phyloP scores from a whole-genome alignment of 2,797 vertebrate species.

The Geotria australis region DNA sequence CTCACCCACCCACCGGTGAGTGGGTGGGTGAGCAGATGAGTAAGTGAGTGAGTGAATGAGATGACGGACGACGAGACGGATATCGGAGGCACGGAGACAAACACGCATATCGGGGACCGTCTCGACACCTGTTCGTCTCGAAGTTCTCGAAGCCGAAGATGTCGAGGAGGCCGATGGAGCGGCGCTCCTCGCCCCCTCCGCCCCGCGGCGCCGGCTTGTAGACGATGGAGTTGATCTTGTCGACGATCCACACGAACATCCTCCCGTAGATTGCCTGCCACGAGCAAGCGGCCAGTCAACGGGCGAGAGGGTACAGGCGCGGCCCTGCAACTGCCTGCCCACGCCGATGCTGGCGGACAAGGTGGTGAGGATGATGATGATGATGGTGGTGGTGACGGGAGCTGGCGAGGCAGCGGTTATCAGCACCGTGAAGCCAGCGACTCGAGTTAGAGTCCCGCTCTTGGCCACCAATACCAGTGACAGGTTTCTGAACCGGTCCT shows the following conservation, averaged over 20 bases:
- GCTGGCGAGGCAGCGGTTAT: background rate
- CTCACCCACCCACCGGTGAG: too few species aligned
- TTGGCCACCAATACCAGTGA: too few species aligned
- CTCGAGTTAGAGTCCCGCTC: too few species aligned
- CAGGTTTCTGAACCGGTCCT: too few species aligned
- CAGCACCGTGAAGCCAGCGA: too few species aligned
- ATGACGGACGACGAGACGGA: too few species aligned
- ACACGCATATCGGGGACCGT: too few species aligned
- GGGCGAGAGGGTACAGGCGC: too few species aligned
- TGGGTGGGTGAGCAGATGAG: too few species aligned
- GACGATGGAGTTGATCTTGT: slow-evolving; percentile 54
- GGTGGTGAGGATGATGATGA: too few species aligned
- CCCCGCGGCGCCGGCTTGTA: slow-evolving; percentile 14
- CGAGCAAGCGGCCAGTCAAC: background rate
- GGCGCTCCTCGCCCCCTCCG: slow-evolving; percentile 13
- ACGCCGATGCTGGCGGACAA: background rate
- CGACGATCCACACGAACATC: slow-evolving; percentile 72
- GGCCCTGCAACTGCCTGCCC: background rate
- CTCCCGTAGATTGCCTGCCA: slow-evolving; percentile 55
- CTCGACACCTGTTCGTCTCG: slow-evolving; percentile 51
- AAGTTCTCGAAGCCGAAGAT: slow-evolving; percentile 99
- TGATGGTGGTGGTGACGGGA: background rate
- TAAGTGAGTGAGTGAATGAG: too few species aligned
- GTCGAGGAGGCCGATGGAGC: slow-evolving; percentile 56
- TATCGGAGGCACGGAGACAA: too few species aligned